phyloP scores from a whole-genome alignment of 2,797 vertebrate species.

The Strix occidentalis region DNA sequence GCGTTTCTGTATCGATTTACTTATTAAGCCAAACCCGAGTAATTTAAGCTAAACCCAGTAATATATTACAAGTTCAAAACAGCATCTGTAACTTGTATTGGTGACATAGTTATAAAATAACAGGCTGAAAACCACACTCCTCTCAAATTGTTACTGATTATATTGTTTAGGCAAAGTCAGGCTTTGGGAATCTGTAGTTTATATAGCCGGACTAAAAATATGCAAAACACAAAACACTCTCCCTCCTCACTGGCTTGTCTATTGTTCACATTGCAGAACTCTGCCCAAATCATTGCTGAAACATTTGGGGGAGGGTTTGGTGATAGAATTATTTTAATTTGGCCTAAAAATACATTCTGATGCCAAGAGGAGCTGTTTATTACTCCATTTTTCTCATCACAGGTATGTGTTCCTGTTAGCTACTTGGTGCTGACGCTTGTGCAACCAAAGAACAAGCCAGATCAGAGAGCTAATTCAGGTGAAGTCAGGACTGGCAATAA shows the following conservation, averaged over 20 bases:
- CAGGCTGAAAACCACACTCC: neutral
- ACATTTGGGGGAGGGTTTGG: neutral
- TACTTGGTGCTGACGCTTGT: neutral
- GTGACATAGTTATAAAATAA: neutral
- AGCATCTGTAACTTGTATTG: neutral
- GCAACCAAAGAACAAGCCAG: neutral
- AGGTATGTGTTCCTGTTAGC: neutral
- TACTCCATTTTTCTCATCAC: neutral
- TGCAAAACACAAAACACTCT: neutral
- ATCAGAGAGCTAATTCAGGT: neutral
- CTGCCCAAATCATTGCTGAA: neutral
- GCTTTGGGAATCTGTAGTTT: constrained; percentile 12
- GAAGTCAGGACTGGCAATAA: neutral
- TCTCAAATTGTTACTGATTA: constrained; percentile 2
- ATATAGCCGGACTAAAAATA: constrained; percentile 13
- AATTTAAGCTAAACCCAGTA: neutral
- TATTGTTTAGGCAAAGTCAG: neutral
- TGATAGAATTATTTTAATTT: neutral
- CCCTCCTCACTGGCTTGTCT: neutral
- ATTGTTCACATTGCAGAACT: neutral
- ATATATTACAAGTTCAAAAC: neutral
- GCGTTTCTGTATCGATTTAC: neutral
- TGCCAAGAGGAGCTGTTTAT: neutral
- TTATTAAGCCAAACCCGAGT: neutral
- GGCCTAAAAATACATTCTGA: neutral